phyloP scores from a whole-genome alignment of 2,113 vertebrate species.

The Oncorhynchus kisutch region DNA sequence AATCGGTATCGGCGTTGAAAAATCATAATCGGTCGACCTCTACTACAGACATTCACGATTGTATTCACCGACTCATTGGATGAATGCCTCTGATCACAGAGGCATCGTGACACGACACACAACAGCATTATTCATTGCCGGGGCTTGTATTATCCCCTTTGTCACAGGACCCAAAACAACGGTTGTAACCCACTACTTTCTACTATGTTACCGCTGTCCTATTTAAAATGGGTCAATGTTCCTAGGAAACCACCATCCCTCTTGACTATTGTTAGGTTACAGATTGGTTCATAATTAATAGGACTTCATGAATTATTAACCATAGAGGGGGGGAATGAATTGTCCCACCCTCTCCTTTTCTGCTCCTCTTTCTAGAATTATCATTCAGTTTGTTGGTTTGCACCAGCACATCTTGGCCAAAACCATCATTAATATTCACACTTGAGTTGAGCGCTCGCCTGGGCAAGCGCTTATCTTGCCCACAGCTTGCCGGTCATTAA shows the following conservation, averaged over 20 bases:
- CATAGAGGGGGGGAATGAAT: conserved; percentile 42
- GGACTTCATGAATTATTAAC: conserved; percentile 65
- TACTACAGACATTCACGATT: no score
- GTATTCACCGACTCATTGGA: no score
- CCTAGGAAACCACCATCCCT: conserved; percentile 49
- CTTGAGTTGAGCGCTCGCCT: conserved; percentile 21
- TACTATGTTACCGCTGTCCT: conserved; percentile 29
- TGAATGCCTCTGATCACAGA: conserved; percentile 8
- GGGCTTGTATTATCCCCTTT: conserved; percentile 34
- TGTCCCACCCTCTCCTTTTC: conserved; percentile 38
- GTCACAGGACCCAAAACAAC: conserved; percentile 57
- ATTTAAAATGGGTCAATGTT: conserved; percentile 43
- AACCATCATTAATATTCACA: conserved; percentile 49
- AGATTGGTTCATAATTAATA: conserved; percentile 72
- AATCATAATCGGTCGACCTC: no score
- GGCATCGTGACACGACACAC: conserved; percentile 22
- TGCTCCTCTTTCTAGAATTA: not conserved
- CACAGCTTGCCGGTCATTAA: conserved; percentile 19
- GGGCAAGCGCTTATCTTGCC: conserved; percentile 39
- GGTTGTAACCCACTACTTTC: conserved; percentile 42
- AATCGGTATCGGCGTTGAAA: no score
- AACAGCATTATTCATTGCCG: conserved; percentile 53
- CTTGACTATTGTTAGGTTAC: conserved; percentile 52
- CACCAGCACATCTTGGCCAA: conserved; percentile 19
- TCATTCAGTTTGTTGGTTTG: conserved; percentile 24